Evolutionary conservation across 92 coral and sea anemone genomes (phyloP).

Genomic region (Muricea muricata): DNA sequence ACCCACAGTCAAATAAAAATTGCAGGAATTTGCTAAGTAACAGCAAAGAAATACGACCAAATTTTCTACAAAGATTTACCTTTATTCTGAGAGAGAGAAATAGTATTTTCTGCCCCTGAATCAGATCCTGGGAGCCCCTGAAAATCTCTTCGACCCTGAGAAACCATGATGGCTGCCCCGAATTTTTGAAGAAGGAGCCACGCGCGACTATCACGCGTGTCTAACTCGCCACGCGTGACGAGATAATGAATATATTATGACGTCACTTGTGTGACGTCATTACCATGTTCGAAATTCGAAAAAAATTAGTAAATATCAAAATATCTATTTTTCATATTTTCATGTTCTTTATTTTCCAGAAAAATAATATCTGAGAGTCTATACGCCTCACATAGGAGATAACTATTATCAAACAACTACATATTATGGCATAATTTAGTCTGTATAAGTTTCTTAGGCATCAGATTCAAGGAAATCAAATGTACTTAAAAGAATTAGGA

Average conservation of each 20-base stretch:
- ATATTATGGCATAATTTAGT: too few species aligned
- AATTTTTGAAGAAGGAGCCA: constrained; percentile 13
- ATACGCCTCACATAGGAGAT: too few species aligned
- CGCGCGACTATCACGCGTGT: constrained; percentile 1
- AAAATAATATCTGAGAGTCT: too few species aligned
- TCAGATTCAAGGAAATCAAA: too few species aligned
- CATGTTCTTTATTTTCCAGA: too few species aligned
- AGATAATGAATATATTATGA: too few species aligned
- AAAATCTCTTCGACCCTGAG: constrained; percentile 96
- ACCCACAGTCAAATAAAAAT: not conserved
- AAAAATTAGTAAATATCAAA: too few species aligned
- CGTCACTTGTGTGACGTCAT: not conserved
- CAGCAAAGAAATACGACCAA: not conserved
- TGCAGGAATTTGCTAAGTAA: not conserved
- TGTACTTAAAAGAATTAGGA: too few species aligned
- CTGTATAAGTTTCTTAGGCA: too few species aligned
- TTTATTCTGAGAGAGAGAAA: not conserved
- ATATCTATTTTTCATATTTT: too few species aligned
- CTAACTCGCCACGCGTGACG: constrained; percentile 2
- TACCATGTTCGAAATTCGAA: not conserved
- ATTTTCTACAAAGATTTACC: not conserved
- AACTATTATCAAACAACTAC: too few species aligned
- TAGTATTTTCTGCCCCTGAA: constrained; percentile 72
- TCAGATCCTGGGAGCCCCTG: constrained; percentile 93
- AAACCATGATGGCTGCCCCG: constrained; percentile 96